Evolutionary conservation across 2,888 invertebrate genomes (phyloP).

Genomic region (Melinaea menophilus): DNA sequence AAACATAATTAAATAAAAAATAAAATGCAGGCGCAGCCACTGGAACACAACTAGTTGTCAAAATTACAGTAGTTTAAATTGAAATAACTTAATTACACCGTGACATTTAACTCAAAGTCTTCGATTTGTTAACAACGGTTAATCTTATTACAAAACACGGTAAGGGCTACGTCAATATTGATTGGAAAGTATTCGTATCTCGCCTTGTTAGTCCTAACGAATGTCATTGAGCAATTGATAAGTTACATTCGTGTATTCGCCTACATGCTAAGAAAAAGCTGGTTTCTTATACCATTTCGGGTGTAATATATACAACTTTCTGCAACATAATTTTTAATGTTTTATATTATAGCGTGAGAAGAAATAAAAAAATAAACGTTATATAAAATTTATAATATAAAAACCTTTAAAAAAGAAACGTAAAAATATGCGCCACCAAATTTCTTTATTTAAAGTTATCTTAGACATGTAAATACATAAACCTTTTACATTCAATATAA

Average conservation of each 20-base stretch:
- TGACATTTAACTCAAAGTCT: not conserved
- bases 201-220: constrained; percentile 47
- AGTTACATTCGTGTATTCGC: not conserved
- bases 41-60: not conserved
- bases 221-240: constrained; percentile 29
- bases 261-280: constrained; percentile 12
- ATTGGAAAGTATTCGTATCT: constrained; percentile 35
- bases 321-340: constrained; percentile 1
- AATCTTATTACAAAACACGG: constrained; percentile 19
- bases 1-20: too few relatives aligned
- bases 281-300: constrained; percentile 21
- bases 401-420: too few relatives aligned
- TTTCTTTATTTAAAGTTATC: too few relatives aligned
- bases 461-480: too few relatives aligned
- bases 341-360: constrained; percentile 7
- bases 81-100: not conserved
- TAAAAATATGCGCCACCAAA: too few relatives aligned
- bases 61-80: not conserved
- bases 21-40: too few relatives aligned
- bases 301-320: constrained; percentile 14
- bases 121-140: constrained; percentile 8
- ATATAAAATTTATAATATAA: too few relatives aligned
- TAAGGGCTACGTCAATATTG: constrained; percentile 15
- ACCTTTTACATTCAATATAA: not conserved
- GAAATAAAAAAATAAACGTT: not conserved